A percentile compares a stretch with the other conserved stretches of the same genome.
Conservation (phyloP, 2,113 vertebrate species). For the Siphamia tubifer region DNA sequence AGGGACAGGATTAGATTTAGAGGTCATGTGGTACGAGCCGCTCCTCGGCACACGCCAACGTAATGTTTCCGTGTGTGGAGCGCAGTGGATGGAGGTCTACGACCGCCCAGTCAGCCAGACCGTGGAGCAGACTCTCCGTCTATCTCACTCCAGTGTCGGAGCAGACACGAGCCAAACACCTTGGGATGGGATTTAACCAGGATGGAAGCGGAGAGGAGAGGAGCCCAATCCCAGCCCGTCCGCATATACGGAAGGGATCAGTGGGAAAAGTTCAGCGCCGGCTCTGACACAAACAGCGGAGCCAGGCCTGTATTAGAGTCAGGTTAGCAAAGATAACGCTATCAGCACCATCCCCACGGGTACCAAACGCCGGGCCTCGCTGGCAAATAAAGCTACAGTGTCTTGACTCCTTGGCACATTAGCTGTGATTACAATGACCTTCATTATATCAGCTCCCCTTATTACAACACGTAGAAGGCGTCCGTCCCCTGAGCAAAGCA, state of each 20-base stretch:
- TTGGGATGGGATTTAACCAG: conserved; percentile 80
- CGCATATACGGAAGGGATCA: conserved; percentile 68
- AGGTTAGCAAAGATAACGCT: conserved; percentile 84
- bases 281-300: conserved; percentile 73
- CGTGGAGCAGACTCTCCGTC: conserved; percentile 37
- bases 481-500: conserved; percentile 68
- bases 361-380: conserved; percentile 68
- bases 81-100: conserved; percentile 60
- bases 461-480: conserved; percentile 77
- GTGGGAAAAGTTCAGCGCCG: conserved; percentile 74
- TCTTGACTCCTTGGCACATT: conserved; percentile 81
- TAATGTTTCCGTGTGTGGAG: conserved; percentile 73
- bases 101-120: conserved; percentile 49
- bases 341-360: conserved; percentile 78
- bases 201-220: conserved; percentile 62
- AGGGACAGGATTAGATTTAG: conserved; percentile 80
- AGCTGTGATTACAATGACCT: conserved; percentile 85
- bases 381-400: conserved; percentile 78
- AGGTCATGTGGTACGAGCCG: conserved; percentile 72
- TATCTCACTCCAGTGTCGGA: conserved; percentile 48
- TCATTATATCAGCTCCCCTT: conserved; percentile 83
- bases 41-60: conserved; percentile 62
- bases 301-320: conserved; percentile 79
- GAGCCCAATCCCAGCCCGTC: conserved; percentile 59
- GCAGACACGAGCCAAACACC: conserved; percentile 69